Conservation (phyloP, 2,888 invertebrate species). For the Drosophila paranaensis region DNA sequence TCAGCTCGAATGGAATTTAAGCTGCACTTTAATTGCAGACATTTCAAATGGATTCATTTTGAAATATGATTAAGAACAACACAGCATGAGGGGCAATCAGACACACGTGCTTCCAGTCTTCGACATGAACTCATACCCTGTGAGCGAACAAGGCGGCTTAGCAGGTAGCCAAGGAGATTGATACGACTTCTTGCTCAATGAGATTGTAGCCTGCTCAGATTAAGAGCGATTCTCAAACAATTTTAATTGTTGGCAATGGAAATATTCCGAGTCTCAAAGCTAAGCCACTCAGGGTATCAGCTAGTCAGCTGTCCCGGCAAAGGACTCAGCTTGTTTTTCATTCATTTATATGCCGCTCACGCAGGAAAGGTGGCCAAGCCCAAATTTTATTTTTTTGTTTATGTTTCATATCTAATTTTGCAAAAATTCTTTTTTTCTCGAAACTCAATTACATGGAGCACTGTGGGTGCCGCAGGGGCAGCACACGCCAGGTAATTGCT, state of each 20-base stretch:
- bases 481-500: conserved; percentile 65
- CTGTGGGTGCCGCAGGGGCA: conserved; percentile 23
- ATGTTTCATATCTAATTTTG: conserved; percentile 63
- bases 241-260: no score
- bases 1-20: conserved; percentile 15
- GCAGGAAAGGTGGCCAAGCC: conserved; percentile 17
- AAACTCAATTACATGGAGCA: conserved; percentile 69
- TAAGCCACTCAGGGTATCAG: conserved; percentile 15
- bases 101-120: conserved; percentile 24
- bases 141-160: not conserved
- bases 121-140: conserved; percentile 7
- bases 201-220: not conserved
- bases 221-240: no score
- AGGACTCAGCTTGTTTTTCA: conserved; percentile 7
- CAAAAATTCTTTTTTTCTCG: conserved; percentile 51
- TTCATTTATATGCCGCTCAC: conserved; percentile 52
- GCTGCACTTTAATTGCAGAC: conserved; percentile 44
- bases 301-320: not conserved
- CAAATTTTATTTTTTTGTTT: conserved; percentile 19
- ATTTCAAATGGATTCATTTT: conserved; percentile 26
- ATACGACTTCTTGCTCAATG: no score
- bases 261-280: no score
- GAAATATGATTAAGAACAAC: conserved; percentile 34
- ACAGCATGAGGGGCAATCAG: conserved; percentile 15
- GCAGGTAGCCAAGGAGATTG: not conserved